Evolutionary conservation across 2,113 vertebrate species (phyloP).

Genomic region (Sisor rabdophorus): DNA sequence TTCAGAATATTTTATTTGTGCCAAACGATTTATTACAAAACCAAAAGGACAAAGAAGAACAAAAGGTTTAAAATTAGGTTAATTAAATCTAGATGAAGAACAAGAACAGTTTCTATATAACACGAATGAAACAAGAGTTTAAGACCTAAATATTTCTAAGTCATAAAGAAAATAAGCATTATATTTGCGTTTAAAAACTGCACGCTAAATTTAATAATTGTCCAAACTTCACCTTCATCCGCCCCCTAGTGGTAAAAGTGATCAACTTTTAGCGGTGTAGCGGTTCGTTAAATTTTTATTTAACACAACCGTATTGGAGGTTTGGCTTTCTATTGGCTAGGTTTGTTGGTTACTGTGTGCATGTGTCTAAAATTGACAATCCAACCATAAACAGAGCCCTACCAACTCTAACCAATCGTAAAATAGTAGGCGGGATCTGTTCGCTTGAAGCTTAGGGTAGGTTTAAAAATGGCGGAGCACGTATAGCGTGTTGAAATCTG

Average conservation of each 20-base stretch:
- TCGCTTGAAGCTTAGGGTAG: too few species aligned
- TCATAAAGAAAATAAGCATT: neutral
- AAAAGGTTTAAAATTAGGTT: too few species aligned
- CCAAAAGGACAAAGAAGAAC: too few species aligned
- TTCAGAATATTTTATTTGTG: neutral
- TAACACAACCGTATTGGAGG: neutral
- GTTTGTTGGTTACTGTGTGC: neutral
- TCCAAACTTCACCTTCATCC: neutral
- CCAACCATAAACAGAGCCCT: neutral
- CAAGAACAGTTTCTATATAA: neutral
- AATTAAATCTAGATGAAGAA: neutral
- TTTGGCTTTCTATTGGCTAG: neutral
- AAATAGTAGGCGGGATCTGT: neutral
- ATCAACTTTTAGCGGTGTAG: neutral
- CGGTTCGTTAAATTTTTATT: neutral
- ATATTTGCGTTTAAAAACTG: neutral
- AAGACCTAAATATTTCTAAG: neutral
- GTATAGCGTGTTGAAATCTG: conserved; percentile 3
- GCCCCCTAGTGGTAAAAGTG: neutral
- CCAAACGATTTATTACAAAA: neutral
- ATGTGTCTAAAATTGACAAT: neutral
- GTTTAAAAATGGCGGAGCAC: conserved; percentile 43
- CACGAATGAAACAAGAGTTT: neutral
- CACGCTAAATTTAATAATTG: neutral
- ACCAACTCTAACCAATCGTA: neutral